Evolutionary conservation across 2,113 vertebrate species (phyloP).

Genomic region (Onychostoma macrolepis): DNA sequence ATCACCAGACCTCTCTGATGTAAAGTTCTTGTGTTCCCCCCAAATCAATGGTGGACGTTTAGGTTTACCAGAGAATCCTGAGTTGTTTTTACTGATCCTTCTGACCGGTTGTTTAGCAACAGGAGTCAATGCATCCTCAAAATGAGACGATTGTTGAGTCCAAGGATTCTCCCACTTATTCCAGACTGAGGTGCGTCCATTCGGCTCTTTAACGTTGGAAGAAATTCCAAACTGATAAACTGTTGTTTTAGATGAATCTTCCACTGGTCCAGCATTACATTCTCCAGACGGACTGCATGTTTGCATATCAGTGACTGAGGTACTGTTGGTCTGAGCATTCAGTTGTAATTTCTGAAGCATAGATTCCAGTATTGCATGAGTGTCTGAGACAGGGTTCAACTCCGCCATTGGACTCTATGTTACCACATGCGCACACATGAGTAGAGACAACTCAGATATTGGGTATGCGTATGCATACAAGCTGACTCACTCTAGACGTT

Average conservation of each 20-base stretch:
- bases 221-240: constrained; percentile 35
- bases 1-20: constrained; percentile 49
- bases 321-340: constrained; percentile 61
- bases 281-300: constrained; percentile 2
- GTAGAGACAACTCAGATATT: neutral
- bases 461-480: constrained; percentile 10
- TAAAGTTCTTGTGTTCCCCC: neutral
- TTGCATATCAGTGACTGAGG: neutral
- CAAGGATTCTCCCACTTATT: neutral
- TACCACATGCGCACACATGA: constrained; percentile 27
- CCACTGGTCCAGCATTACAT: neutral
- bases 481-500: neutral
- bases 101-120: neutral
- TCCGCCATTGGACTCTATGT: constrained; percentile 69
- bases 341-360: constrained; percentile 78
- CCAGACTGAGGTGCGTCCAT: neutral
- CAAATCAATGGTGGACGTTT: constrained; percentile 14
- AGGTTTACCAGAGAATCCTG: neutral
- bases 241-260: constrained; percentile 18
- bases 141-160: constrained; percentile 2
- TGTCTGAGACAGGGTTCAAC: constrained; percentile 58
- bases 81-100: constrained; percentile 9
- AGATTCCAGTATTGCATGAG: constrained; percentile 73
- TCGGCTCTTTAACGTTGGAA: neutral
- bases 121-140: neutral